Percentiles rank a stretch among this genome's conserved stretches.
These are phyloP conservation scores for Agonum fuliginosum DNA, from an alignment of 2,888 invertebrate genomes.

Conservation along the genomic window DNA sequence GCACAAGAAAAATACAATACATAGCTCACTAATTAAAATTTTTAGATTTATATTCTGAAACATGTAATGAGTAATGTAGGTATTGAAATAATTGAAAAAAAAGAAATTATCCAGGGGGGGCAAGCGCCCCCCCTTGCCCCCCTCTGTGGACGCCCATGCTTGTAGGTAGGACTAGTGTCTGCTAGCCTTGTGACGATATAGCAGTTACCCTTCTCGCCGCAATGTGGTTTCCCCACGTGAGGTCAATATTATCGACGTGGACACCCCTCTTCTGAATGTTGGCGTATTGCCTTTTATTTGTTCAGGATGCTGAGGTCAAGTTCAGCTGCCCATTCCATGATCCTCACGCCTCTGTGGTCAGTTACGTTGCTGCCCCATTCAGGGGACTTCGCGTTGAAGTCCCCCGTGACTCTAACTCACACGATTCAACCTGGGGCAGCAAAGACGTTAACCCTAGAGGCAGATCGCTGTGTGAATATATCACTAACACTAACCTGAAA, in stretches of 20 bases:
- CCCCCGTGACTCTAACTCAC: slow-evolving; percentile 28
- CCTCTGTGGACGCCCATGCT: no score
- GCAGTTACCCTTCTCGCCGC: background rate
- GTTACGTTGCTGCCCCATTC: slow-evolving; percentile 54
- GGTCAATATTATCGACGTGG: slow-evolving; percentile 53
- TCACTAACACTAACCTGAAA: no score
- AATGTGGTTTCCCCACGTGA: slow-evolving; percentile 40
- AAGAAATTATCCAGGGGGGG: no score
- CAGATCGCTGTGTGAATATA: no score
- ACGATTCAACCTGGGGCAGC: background rate
- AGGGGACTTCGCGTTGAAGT: slow-evolving; percentile 57
- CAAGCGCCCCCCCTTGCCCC: no score
- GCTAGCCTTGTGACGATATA: background rate
- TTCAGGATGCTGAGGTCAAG: slow-evolving; percentile 51
- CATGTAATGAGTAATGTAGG: no score
- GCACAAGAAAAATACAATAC: no score
- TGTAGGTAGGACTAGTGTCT: background rate
- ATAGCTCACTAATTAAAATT: no score
- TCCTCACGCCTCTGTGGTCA: slow-evolving; percentile 53
- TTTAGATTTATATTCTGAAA: no score
- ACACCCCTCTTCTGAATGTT: slow-evolving; percentile 59
- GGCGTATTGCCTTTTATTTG: slow-evolving; percentile 57
- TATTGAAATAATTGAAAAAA: no score
- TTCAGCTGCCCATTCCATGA: slow-evolving; percentile 61
- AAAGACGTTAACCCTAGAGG: no score